These are phyloP conservation scores for Rhinichthys osculus DNA, from an alignment of 2,797 vertebrate genomes.

Conservation along the genomic window DNA sequence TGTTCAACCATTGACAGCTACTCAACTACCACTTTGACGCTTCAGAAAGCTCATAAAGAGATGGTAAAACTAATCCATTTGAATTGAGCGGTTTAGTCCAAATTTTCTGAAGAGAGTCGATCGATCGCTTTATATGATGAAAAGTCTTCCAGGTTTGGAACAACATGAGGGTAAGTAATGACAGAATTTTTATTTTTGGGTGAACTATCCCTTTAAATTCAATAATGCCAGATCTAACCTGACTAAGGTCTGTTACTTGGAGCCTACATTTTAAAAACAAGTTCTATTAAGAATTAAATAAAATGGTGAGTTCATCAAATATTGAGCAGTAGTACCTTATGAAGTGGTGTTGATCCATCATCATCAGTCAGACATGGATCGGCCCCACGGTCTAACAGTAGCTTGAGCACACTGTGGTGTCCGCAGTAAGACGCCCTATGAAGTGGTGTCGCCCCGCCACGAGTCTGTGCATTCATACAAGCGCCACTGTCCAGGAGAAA, in stretches of 20 bases:
- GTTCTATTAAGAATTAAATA: neutral
- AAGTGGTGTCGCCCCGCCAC: slow-evolving; percentile 86
- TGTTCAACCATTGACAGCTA: no score
- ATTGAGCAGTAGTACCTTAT: no score
- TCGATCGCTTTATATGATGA: no score
- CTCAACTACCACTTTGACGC: no score
- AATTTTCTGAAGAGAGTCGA: no score
- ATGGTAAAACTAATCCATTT: no score
- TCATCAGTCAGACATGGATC: slow-evolving; percentile 81
- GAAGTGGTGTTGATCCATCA: slow-evolving; percentile 85
- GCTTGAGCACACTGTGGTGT: slow-evolving; percentile 77
- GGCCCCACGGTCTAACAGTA: slow-evolving; percentile 81
- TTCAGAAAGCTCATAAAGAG: no score
- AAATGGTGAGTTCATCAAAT: neutral
- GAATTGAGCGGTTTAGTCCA: no score
- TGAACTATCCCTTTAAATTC: neutral
- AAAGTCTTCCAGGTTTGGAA: neutral
- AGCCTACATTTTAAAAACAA: neutral
- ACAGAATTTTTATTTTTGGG: neutral
- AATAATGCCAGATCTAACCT: neutral
- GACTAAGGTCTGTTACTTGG: neutral
- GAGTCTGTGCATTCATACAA: slow-evolving; percentile 73
- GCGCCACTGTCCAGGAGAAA: slow-evolving; percentile 85
- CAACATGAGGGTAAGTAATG: neutral
- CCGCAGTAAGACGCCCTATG: slow-evolving; percentile 91